Conservation (phyloP, 2,888 invertebrate genomes). For the Tipula lateralis region DNA sequence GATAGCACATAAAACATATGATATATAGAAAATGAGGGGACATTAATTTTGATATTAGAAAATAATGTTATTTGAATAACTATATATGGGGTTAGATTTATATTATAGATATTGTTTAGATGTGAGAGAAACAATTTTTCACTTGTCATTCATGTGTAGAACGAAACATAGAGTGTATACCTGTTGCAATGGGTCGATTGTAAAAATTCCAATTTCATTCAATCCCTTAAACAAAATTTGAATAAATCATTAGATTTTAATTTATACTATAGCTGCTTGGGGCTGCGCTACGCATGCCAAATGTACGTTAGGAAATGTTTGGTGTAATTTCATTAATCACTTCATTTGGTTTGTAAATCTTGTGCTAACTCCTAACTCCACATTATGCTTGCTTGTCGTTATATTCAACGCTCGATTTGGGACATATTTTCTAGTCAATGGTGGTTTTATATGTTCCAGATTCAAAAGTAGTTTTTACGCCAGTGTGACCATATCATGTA, state of each 20-base stretch:
- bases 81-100: background rate
- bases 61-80: conserved; percentile 19
- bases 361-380: no score
- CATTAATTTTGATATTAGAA: conserved; percentile 19
- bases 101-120: background rate
- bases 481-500: no score
- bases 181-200: background rate
- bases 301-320: no score
- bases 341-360: no score
- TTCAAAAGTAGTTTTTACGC: no score
- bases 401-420: no score
- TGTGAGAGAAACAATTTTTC: background rate
- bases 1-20: background rate
- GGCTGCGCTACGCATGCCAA: no score
- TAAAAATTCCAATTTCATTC: background rate
- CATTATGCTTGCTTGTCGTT: no score
- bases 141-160: background rate
- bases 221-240: conserved; percentile 19
- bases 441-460: no score
- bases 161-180: background rate
- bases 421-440: no score
- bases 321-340: no score
- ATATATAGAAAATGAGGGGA: background rate
- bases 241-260: conserved; percentile 24
- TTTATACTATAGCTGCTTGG: no score